A percentile compares a stretch with the other conserved stretches of the same genome.
These are phyloP conservation scores for Xenus cinereus DNA, from an alignment of 2,113 vertebrate genomes.

Conservation along the genomic window DNA sequence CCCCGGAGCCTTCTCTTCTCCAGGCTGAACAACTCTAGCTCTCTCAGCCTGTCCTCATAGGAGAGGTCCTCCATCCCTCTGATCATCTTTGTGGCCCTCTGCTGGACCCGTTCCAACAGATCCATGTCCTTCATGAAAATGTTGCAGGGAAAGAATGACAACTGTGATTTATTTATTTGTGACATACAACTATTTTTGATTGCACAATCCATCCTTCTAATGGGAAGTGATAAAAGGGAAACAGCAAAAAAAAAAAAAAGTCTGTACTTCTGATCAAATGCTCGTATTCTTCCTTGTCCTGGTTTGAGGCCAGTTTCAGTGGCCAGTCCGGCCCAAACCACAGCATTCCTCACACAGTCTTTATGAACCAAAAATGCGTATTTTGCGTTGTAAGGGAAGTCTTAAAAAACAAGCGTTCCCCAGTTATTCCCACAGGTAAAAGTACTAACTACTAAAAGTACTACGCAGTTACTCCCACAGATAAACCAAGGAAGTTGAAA, in stretches of 20 bases:
- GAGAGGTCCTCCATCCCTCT: no score
- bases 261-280: neutral
- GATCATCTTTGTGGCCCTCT: no score
- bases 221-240: neutral
- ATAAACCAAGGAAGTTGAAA: neutral
- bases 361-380: neutral
- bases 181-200: neutral
- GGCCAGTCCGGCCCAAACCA: no score
- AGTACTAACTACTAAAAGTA: no score
- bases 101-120: no score
- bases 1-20: no score
- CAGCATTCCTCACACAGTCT: neutral
- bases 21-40: no score
- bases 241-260: neutral
- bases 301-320: no score
- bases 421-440: neutral
- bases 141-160: no score
- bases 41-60: no score
- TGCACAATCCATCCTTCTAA: neutral
- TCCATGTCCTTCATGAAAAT: no score
- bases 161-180: neutral
- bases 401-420: neutral
- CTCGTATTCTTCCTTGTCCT: neutral
- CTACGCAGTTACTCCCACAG: neutral
- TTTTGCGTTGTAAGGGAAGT: neutral